These are phyloP conservation scores for Rhysida immarginata DNA, from an alignment of 1,140 invertebrate species.

Conservation along the genomic window DNA sequence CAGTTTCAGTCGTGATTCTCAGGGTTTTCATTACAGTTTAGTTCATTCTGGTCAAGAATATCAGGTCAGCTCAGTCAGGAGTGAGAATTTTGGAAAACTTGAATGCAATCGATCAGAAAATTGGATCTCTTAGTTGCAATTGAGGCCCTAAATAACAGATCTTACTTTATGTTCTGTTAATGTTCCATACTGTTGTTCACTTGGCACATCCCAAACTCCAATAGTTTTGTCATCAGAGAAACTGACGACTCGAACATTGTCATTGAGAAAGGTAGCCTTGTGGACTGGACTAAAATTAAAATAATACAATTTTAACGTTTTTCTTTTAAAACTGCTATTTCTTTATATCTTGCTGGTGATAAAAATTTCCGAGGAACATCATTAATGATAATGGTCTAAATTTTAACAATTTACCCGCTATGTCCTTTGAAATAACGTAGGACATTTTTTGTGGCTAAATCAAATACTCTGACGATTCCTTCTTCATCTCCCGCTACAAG, in stretches of 20 bases:
- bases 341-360: too few species aligned
- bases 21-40: too few species aligned
- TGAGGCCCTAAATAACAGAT: too few species aligned
- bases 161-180: slow-evolving; percentile 51
- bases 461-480: slow-evolving; percentile 69
- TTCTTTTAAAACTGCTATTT: too few species aligned
- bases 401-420: slow-evolving; percentile 31
- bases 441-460: slow-evolving; percentile 59
- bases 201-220: slow-evolving; percentile 75
- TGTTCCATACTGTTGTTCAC: slow-evolving; percentile 47
- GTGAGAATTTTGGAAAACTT: too few species aligned
- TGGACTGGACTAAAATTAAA: slow-evolving; percentile 57
- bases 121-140: too few species aligned
- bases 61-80: too few species aligned
- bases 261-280: slow-evolving; percentile 62
- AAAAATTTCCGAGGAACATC: slow-evolving; percentile 16
- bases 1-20: too few species aligned
- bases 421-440: slow-evolving; percentile 56
- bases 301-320: too few species aligned
- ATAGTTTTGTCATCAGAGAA: slow-evolving; percentile 90
- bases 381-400: slow-evolving; percentile 11
- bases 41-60: too few species aligned
- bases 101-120: too few species aligned
- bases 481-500: slow-evolving; percentile 79
- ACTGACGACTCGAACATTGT: slow-evolving; percentile 62